A percentile compares a stretch with the other conserved stretches of the same genome.
phyloP scores from a whole-genome alignment of 2,113 vertebrate species.

The Corythoichthys intestinalis region DNA sequence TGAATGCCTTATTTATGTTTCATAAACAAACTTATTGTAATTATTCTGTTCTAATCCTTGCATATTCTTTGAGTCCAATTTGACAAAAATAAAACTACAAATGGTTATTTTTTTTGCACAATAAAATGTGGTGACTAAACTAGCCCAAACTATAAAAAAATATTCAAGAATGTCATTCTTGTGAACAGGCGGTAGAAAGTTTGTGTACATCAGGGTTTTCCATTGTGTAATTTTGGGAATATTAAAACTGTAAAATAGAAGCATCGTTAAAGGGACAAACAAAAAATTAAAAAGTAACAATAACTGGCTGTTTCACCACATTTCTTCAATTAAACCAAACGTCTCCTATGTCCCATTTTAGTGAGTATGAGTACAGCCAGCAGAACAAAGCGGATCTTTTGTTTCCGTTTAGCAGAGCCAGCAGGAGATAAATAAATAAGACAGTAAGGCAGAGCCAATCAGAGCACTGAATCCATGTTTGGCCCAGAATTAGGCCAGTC shows the following conservation, averaged over 20 bases:
- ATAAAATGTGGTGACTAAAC: background rate
- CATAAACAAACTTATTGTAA: background rate
- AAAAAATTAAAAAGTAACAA: too few species aligned
- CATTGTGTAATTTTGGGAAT: background rate
- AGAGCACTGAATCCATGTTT: slow-evolving; percentile 24
- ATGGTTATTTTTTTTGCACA: background rate
- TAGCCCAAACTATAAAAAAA: background rate
- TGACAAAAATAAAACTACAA: background rate
- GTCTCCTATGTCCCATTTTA: background rate
- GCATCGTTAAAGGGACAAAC: background rate
- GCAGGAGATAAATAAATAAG: slow-evolving; percentile 27
- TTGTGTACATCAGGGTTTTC: background rate
- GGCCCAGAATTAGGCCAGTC: slow-evolving; percentile 58
- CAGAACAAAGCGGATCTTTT: slow-evolving; percentile 10
- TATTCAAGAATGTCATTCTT: background rate
- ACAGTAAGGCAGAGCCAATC: slow-evolving; percentile 9
- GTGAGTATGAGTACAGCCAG: background rate
- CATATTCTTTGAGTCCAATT: slow-evolving; percentile 10
- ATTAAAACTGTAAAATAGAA: background rate
- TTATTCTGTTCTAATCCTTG: slow-evolving; percentile 36
- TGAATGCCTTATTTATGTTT: background rate
- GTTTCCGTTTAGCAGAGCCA: slow-evolving; percentile 9
- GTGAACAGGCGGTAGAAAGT: too few species aligned
- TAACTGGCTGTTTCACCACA: background rate
- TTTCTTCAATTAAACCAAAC: slow-evolving; percentile 4